These are phyloP conservation scores for Acestrorhynchus altus DNA, from an alignment of 2,797 vertebrate species.

Conservation along the genomic window DNA sequence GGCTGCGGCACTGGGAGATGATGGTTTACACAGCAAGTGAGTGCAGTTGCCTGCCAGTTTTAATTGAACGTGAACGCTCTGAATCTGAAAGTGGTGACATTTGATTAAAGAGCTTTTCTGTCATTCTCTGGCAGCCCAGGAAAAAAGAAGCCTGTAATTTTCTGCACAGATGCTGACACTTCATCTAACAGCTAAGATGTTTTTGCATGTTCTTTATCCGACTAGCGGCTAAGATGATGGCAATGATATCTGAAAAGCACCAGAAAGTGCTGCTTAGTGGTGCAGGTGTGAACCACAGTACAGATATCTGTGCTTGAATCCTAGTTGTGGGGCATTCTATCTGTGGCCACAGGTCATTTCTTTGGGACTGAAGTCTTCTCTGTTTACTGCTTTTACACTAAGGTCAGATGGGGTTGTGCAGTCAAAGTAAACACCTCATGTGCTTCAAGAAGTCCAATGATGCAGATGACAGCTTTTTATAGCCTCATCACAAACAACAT, in stretches of 20 bases:
- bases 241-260: conserved; percentile 25
- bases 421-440: neutral
- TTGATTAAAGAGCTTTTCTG: conserved; percentile 80
- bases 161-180: conserved; percentile 61
- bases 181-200: conserved; percentile 60
- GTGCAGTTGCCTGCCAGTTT: conserved; percentile 39
- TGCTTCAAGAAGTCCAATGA: neutral
- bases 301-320: neutral
- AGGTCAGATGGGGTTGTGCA: neutral
- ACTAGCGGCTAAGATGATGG: conserved; percentile 47
- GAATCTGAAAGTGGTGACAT: conserved; percentile 77
- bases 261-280: neutral
- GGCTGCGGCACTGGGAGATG: conserved; percentile 60
- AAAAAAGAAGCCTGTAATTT: conserved; percentile 60
- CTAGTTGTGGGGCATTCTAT: neutral
- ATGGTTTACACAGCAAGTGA: conserved; percentile 9
- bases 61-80: conserved; percentile 69
- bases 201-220: conserved; percentile 58
- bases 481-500: neutral
- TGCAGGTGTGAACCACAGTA: neutral
- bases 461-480: neutral
- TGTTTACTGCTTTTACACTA: neutral
- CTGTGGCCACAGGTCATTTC: neutral
- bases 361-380: neutral
- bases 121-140: conserved; percentile 66